A percentile compares a stretch with the other conserved stretches of the same genome.
These are phyloP conservation scores for Amiota mariae DNA, from an alignment of 2,888 invertebrate genomes.

Conservation along the genomic window DNA sequence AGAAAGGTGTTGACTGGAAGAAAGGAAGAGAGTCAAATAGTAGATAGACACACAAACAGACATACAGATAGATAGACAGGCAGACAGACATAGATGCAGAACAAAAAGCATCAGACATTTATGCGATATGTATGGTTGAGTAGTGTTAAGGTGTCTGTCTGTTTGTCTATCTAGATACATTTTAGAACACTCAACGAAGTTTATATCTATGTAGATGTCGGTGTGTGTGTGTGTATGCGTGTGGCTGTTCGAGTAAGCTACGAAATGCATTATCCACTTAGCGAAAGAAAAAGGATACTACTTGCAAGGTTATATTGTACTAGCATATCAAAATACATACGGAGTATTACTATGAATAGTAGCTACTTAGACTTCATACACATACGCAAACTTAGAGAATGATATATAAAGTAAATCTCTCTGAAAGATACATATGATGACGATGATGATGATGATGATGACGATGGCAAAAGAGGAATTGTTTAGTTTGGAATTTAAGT, in stretches of 20 bases:
- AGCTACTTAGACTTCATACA: too few species aligned
- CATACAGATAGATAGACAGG: too few species aligned
- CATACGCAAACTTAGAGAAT: too few species aligned
- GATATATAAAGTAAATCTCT: too few species aligned
- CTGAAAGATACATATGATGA: not conserved
- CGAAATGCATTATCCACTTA: slow-evolving; percentile 64
- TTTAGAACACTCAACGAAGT: slow-evolving; percentile 44
- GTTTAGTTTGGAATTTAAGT: not conserved
- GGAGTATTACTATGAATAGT: not conserved
- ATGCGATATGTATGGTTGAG: too few species aligned
- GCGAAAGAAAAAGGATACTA: slow-evolving; percentile 46
- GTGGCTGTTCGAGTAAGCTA: slow-evolving; percentile 24
- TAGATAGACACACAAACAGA: not conserved
- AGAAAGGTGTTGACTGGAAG: slow-evolving; percentile 9
- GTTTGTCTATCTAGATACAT: slow-evolving; percentile 48
- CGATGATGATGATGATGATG: not conserved
- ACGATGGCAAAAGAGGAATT: not conserved
- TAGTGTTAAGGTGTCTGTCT: not conserved
- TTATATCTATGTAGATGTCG: slow-evolving; percentile 31
- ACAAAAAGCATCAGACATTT: too few species aligned
- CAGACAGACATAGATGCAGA: not conserved
- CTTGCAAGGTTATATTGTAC: slow-evolving; percentile 22
- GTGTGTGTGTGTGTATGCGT: slow-evolving; percentile 38
- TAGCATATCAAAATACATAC: not conserved
- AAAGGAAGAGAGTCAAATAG: not conserved